Evolutionary conservation across 2,113 vertebrate species (phyloP), one percentile per base, ranked within the genome.

Genomic region (Alces alces): DNA sequence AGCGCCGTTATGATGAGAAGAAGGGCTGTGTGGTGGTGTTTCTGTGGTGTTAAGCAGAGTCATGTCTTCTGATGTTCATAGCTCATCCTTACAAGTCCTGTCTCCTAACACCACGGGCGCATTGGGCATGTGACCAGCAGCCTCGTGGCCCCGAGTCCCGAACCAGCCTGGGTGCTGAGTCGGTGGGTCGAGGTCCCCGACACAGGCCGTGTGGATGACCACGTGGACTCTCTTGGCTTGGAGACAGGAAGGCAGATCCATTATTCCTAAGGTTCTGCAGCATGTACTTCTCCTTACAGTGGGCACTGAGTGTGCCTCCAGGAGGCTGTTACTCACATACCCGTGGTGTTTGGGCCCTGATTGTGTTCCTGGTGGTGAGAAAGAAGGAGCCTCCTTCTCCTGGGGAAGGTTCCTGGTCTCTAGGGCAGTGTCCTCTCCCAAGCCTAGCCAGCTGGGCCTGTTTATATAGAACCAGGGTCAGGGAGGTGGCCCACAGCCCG

Each of bases 1-100:
- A 96, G 93, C 61, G 33, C 78, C 96, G 86, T 97, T 96, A 94
- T 92, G 93, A 88, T 96, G 96, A 97, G 96, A 97, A 96, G 97
- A 93, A 73, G 92, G 97, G 91, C 98, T 97, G 97, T 92, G 1
- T 96, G 97, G 97, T 96, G 89, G 95, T 88, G 86, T 95, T 91
- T 95, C 96, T 54, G 11, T 55, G 83, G 97, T 93, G 95, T 96
- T 95, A 89, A 93, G 95, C 39, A 95, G 97, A 95, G 90, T 61
- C 89, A 61, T 98, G 98, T 98, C 98, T 97, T 66, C 86, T 96
- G 97, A 93, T 97, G 97, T 98, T 98, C 95, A 96, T 97, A 88
- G 97, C 95, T 97, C 97, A 93, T 98, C 98, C 97, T 98, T 97
- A 95, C 96, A 95, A 98, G 97, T 97, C 95, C 83, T 86, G 89